phyloP scores from a whole-genome alignment of 2,113 vertebrate genomes.

The Scomber colias region DNA sequence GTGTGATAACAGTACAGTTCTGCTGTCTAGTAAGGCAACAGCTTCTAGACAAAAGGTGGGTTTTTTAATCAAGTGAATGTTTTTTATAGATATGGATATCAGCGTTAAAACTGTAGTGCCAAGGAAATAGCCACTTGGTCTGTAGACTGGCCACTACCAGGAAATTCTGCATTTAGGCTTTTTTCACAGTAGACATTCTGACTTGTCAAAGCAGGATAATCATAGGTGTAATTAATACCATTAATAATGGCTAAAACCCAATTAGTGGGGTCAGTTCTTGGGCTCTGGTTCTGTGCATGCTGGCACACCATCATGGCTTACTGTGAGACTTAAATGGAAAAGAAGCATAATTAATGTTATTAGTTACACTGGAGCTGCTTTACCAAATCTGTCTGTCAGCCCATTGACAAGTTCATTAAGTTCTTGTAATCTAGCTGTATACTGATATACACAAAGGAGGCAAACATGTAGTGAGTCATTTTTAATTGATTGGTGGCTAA shows the following conservation, averaged over 20 bases:
- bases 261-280: not conserved
- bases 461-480: slow-evolving; percentile 7
- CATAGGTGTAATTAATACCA: too few species aligned
- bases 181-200: not conserved
- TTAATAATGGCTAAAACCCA: too few species aligned
- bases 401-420: not conserved
- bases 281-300: not conserved
- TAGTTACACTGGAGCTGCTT: not conserved
- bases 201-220: too few species aligned
- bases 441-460: not conserved
- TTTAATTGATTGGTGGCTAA: slow-evolving; percentile 32
- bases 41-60: too few species aligned
- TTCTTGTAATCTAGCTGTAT: not conserved
- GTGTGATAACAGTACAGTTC: too few species aligned
- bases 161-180: too few species aligned
- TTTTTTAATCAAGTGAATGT: too few species aligned
- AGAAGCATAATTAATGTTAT: not conserved
- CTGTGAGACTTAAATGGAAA: not conserved
- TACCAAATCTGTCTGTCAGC: not conserved
- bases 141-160: too few species aligned
- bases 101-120: too few species aligned
- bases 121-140: too few species aligned
- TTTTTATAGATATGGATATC: too few species aligned
- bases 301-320: not conserved
- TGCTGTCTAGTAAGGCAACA: too few species aligned